phyloP scores from a whole-genome alignment of 2,888 invertebrate species.

The Crossocerus cetratus region DNA sequence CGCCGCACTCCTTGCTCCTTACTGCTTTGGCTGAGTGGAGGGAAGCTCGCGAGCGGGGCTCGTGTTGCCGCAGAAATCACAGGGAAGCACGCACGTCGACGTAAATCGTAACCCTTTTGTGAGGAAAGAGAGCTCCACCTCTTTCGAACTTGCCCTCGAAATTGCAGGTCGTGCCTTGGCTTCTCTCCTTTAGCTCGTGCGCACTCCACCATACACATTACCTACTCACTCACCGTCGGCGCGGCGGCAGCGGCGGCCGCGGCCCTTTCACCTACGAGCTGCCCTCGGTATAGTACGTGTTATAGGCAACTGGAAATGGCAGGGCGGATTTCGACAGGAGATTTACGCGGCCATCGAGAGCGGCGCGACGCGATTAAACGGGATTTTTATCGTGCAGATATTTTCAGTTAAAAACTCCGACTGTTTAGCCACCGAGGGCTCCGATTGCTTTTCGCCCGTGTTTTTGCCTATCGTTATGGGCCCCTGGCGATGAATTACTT shows the following conservation, averaged over 20 bases:
- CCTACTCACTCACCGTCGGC: background rate
- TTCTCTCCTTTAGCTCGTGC: background rate
- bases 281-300: background rate
- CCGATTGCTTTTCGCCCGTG: background rate
- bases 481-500: slow-evolving; percentile 40
- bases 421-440: background rate
- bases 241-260: too few species aligned
- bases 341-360: background rate
- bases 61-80: slow-evolving; percentile 33
- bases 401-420: background rate
- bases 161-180: slow-evolving; percentile 29
- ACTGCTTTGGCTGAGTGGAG: background rate
- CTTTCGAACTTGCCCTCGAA: slow-evolving; percentile 8
- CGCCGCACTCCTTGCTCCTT: background rate
- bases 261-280: background rate
- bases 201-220: background rate
- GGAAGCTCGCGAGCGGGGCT: background rate
- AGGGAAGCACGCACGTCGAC: slow-evolving; percentile 24
- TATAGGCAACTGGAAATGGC: background rate
- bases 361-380: background rate
- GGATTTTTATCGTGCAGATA: slow-evolving; percentile 12
- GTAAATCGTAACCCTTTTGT: slow-evolving; percentile 45
- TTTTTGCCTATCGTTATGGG: background rate
- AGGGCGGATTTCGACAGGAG: background rate
- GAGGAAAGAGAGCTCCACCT: slow-evolving; percentile 21